Evolutionary conservation across 2,113 vertebrate genomes (phyloP).

Genomic region (Parotia lawesii): DNA sequence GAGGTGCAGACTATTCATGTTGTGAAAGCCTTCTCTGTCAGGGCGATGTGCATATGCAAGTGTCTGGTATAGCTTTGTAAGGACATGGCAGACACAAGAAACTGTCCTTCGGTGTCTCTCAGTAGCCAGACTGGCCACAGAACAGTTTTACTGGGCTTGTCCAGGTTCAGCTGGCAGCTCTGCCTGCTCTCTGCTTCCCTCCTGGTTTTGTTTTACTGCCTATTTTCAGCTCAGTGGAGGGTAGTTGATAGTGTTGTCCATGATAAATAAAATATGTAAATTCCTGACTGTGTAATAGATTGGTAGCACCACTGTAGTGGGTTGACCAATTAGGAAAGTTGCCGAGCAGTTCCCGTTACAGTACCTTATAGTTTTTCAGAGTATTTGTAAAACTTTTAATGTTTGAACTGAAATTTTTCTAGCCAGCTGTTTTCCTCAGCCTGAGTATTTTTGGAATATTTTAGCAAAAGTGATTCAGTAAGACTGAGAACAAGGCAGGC

Average conservation of each 20-base stretch:
- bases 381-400: background rate
- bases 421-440: background rate
- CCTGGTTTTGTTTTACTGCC: background rate
- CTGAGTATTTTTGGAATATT: background rate
- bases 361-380: background rate
- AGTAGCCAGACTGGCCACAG: background rate
- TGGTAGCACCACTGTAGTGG: background rate
- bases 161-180: background rate
- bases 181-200: background rate
- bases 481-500: background rate
- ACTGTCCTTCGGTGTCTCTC: background rate
- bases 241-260: background rate
- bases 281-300: background rate
- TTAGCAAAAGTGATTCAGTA: background rate
- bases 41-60: accelerated
- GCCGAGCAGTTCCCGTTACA: background rate
- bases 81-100: background rate
- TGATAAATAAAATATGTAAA: background rate
- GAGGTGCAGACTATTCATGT: background rate
- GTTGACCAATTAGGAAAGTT: background rate
- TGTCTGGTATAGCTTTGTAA: background rate
- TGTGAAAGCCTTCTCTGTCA: background rate
- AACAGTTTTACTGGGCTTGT: background rate
- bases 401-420: background rate
- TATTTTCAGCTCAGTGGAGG: background rate